Evolutionary conservation across 2,888 invertebrate species (phyloP), one percentile per base, ranked within the genome.

Genomic region (Apomyelois bistriatella): DNA sequence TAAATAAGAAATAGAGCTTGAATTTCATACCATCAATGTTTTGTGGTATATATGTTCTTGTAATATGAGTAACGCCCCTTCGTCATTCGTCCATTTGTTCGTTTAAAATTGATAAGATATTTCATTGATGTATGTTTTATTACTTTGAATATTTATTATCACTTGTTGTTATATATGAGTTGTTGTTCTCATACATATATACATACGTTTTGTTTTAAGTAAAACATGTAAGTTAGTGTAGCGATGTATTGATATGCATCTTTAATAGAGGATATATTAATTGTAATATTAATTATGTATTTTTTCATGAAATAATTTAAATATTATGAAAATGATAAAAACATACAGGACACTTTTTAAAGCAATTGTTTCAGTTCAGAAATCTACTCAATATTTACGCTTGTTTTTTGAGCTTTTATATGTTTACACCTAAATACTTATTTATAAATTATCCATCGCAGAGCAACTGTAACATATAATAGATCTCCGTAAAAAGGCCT

Each of bases 11-110:
- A 7, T 32, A 10, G 15, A 40, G 16, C 15, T 9, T 40, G 16
- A 9, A 1, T 10, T 40, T 9, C 8, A 40, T 40, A 10, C 8
- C 3, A 10, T 16, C 9, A 3, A 15, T 16, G 40, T 16, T 15
- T 16, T 40, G 8, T 66, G 66, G 67, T 65, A 56, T 68, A 56
- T 68, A 67, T 79, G 76, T 80, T 73, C 64, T 58, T 66, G 65
- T 79, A 72, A 74, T 74, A 72, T 72, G 59, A 71, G 80, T 74
- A 72, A 85, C 85, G 85, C 86, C 86, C 79, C 72, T 76, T 76
- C 65, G 66, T 74, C 63, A 75, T 76, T 69, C 66, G 59, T 65
- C 58, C 61, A 67, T 72, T 72, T 71, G 70, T 72, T 53, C 30
- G 17, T 49, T 49, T 52, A 35, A 10, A 36, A 42, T 56, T 51